Evolutionary conservation across 1,140 invertebrate genomes (phyloP).

Genomic region (Rhynchophorus ferrugineus): DNA sequence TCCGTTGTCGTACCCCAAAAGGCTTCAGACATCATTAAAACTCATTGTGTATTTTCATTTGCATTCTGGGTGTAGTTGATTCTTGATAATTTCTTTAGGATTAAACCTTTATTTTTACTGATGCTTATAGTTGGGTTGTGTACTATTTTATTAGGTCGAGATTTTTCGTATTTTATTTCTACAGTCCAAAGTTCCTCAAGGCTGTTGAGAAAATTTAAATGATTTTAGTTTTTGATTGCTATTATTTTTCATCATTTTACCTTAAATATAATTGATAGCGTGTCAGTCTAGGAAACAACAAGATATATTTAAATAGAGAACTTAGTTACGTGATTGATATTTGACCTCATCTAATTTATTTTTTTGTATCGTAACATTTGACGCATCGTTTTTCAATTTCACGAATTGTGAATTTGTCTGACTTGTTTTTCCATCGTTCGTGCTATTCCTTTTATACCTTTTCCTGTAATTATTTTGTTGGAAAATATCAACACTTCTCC

Average conservation of each 20-base stretch:
- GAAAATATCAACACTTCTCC: slow-evolving; percentile 1
- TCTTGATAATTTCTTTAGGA: no score
- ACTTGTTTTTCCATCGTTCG: background rate
- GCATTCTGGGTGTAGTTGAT: no score
- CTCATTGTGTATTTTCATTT: no score
- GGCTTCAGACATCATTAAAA: no score
- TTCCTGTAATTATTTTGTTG: slow-evolving; percentile 1
- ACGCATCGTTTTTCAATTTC: slow-evolving; percentile 3
- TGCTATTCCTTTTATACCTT: slow-evolving; percentile 1
- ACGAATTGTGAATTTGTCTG: background rate
- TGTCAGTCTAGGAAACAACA: background rate
- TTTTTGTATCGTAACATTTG: slow-evolving; percentile 22
- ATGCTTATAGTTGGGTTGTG: no score
- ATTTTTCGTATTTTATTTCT: no score
- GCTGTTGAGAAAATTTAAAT: slow-evolving; percentile 89
- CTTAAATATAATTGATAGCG: slow-evolving; percentile 32
- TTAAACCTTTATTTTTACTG: no score
- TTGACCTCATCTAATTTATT: slow-evolving; percentile 29
- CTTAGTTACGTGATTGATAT: no score
- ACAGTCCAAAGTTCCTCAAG: slow-evolving; percentile 87
- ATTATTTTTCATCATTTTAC: slow-evolving; percentile 62
- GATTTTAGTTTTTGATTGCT: slow-evolving; percentile 74
- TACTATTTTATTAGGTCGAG: no score
- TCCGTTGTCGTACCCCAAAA: no score
- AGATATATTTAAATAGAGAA: no score